Percentiles rank a stretch among this genome's conserved stretches.
These are phyloP conservation scores for Alosa alosa DNA, from an alignment of 2,113 vertebrate genomes.

Conservation along the genomic window DNA sequence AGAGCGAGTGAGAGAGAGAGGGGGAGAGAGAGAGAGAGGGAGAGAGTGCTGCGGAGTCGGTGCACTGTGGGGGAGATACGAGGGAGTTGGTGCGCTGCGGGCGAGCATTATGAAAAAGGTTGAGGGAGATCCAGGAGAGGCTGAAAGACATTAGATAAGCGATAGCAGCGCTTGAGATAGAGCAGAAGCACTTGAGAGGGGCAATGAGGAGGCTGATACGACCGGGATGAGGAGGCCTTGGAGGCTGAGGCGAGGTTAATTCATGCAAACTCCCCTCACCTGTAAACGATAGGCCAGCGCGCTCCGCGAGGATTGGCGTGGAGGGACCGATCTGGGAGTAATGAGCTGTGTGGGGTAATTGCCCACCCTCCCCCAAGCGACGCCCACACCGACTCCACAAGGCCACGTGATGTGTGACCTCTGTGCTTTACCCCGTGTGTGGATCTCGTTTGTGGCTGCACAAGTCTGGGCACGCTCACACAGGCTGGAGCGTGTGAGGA, in stretches of 20 bases:
- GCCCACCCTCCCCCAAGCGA: background rate
- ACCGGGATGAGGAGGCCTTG: background rate
- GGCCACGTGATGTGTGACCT: conserved; percentile 38
- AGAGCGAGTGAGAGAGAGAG: background rate
- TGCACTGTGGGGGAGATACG: background rate
- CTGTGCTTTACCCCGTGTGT: background rate
- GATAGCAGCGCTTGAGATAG: background rate
- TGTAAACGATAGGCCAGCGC: background rate
- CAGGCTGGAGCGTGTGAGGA: background rate
- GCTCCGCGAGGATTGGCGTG: conserved; percentile 46
- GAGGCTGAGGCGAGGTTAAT: background rate
- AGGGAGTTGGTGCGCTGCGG: background rate
- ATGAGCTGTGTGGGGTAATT: conserved; percentile 8
- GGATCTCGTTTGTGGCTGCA: background rate
- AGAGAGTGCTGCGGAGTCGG: background rate
- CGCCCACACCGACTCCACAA: background rate
- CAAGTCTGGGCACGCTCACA: background rate
- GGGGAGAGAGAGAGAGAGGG: background rate
- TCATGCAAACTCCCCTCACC: background rate
- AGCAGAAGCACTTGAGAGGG: background rate
- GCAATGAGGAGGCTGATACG: background rate
- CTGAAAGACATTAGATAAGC: conserved; percentile 3
- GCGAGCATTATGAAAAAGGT: background rate
- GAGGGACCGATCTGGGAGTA: conserved; percentile 40
- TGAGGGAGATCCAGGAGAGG: background rate